Conservation (phyloP, 2,113 vertebrate genomes). For the Sula dactylatra region DNA sequence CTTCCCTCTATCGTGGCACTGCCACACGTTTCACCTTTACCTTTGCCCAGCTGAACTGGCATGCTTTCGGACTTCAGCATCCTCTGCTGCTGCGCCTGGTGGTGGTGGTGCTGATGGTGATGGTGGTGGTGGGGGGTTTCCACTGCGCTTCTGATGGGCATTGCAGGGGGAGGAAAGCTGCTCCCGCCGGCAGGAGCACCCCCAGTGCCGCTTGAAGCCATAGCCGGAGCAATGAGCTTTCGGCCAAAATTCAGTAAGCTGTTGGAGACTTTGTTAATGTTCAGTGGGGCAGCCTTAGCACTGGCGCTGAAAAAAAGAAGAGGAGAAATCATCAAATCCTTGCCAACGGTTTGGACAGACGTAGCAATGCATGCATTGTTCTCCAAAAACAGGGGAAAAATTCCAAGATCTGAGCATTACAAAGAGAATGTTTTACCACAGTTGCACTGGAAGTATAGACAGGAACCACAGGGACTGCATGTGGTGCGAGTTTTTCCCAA, state of each 20-base stretch:
- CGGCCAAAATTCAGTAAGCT: constrained; percentile 93
- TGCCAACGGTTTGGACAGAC: not conserved
- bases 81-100: constrained; percentile 74
- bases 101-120: constrained; percentile 62
- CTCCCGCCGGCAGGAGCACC: constrained; percentile 39
- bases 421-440: not conserved
- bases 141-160: not conserved
- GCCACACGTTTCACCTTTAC: constrained; percentile 55
- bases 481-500: not conserved
- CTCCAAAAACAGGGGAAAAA: not conserved
- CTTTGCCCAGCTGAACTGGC: constrained; percentile 94
- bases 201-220: constrained; percentile 66
- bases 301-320: constrained; percentile 63
- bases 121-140: constrained; percentile 62
- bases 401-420: not conserved
- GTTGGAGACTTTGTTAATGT: constrained; percentile 98
- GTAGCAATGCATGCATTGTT: not conserved
- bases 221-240: constrained; percentile 90
- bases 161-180: constrained; percentile 45
- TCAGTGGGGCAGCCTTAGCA: constrained; percentile 84
- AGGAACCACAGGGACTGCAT: not conserved
- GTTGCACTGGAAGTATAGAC: not conserved
- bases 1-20: accelerated
- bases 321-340: not conserved
- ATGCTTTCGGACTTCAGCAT: constrained; percentile 98